These are phyloP conservation scores for Xenopus petersii DNA, from an alignment of 2,797 vertebrate species.

Conservation along the genomic window DNA sequence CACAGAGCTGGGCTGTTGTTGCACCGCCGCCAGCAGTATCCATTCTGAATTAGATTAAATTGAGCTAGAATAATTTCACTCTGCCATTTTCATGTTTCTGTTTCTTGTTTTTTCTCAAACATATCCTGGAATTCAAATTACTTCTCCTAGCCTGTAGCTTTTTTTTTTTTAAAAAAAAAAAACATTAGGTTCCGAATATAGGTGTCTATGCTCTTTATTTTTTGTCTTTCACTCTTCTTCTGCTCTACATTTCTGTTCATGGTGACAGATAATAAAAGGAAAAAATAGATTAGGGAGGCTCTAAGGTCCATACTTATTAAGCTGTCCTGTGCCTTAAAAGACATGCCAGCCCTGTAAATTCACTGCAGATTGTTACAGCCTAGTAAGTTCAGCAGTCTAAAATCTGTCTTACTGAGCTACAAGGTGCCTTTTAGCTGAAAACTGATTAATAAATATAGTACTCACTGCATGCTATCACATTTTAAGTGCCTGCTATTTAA, in stretches of 20 bases:
- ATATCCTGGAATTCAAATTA: conserved; percentile 50
- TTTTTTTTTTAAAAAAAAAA: conserved; percentile 45
- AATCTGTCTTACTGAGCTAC: not conserved
- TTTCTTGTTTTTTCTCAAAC: conserved; percentile 42
- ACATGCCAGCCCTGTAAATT: not conserved
- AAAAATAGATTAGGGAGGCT: conserved; percentile 2
- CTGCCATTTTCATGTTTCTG: conserved; percentile 48
- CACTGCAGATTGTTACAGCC: not conserved
- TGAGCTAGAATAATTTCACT: conserved; percentile 55
- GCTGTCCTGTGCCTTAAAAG: not conserved
- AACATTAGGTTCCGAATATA: conserved; percentile 50
- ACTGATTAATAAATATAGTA: not conserved
- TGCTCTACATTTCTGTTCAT: not conserved
- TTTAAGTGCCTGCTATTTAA: not conserved
- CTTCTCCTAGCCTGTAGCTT: conserved; percentile 54
- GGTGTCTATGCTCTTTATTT: conserved; percentile 22
- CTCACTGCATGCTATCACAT: not conserved
- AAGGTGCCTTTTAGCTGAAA: conserved; percentile 11
- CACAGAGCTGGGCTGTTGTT: conserved; percentile 37
- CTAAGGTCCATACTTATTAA: conserved; percentile 1
- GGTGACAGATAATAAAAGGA: conserved; percentile 14
- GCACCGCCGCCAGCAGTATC: conserved; percentile 47
- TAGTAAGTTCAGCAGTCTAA: not conserved
- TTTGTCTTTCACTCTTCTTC: conserved; percentile 15
- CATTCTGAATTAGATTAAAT: conserved; percentile 53